Conservation (phyloP, 2,797 vertebrate genomes). For the Sebastiscus tertius region DNA sequence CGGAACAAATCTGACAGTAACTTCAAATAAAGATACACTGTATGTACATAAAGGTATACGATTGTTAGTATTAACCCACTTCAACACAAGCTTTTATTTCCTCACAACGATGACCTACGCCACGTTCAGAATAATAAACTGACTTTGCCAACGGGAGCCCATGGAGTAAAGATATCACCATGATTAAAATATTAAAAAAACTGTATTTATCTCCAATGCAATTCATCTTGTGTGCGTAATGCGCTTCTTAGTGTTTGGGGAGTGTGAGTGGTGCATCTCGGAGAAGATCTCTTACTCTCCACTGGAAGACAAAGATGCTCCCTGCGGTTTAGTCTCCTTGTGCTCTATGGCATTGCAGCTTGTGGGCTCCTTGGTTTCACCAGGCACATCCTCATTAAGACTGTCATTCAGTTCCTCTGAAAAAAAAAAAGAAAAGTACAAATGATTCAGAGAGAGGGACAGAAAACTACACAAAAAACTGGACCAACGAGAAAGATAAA, state of each 20-base stretch:
- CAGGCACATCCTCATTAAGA: conserved; percentile 23
- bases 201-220: not conserved
- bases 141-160: not conserved
- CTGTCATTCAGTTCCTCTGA: conserved; percentile 60
- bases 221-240: not conserved
- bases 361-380: conserved; percentile 21
- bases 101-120: not conserved
- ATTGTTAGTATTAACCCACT: not conserved
- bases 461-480: not conserved
- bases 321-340: conserved; percentile 52
- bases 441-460: not conserved
- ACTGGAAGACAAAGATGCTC: conserved; percentile 60
- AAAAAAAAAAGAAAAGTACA: not conserved
- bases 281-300: conserved; percentile 72
- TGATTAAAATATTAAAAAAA: not conserved
- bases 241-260: not conserved
- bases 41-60: not conserved
- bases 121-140: not conserved
- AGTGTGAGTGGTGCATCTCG: not conserved
- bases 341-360: conserved; percentile 50
- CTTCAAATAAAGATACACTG: not conserved
- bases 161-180: not conserved
- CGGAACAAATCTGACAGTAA: not conserved
- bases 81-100: not conserved
- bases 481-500: not conserved